Conservation (phyloP, 2,797 vertebrate species). For the Oreochromis mossambicus region DNA sequence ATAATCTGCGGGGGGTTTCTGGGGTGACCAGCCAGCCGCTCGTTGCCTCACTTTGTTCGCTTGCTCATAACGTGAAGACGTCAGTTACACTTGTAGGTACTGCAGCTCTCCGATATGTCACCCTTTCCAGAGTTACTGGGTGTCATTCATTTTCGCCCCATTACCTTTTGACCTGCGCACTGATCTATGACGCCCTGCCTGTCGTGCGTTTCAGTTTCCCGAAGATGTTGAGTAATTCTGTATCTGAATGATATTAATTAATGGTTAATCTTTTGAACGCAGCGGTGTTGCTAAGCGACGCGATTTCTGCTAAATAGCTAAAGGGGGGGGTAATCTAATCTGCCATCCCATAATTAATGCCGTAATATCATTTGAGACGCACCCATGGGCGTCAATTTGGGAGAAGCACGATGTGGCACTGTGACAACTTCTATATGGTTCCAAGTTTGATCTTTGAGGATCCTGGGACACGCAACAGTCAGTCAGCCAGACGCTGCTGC, state of each 20-base stretch:
- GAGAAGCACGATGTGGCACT: slow-evolving; percentile 34
- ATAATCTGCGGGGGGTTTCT: slow-evolving; percentile 28
- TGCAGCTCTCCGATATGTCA: slow-evolving; percentile 23
- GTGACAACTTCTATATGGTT: slow-evolving; percentile 32
- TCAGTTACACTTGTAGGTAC: neutral
- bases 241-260: slow-evolving; percentile 50
- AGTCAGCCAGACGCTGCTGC: slow-evolving; percentile 27
- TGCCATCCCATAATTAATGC: slow-evolving; percentile 60
- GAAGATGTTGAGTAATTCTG: slow-evolving; percentile 29
- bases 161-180: slow-evolving; percentile 11
- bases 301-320: slow-evolving; percentile 46
- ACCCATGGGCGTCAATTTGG: slow-evolving; percentile 45
- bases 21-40: slow-evolving; percentile 32
- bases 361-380: slow-evolving; percentile 51
- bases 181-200: neutral
- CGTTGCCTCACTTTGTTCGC: neutral
- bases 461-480: slow-evolving; percentile 25
- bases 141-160: slow-evolving; percentile 16
- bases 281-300: slow-evolving; percentile 65
- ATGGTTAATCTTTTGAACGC: slow-evolving; percentile 46
- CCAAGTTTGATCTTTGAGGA: slow-evolving; percentile 37
- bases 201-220: neutral
- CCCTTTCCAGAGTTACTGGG: slow-evolving; percentile 21
- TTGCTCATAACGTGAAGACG: slow-evolving; percentile 39
- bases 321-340: slow-evolving; percentile 47